Conservation (phyloP, 1,140 invertebrate species). For the Ooceraea biroi region DNA sequence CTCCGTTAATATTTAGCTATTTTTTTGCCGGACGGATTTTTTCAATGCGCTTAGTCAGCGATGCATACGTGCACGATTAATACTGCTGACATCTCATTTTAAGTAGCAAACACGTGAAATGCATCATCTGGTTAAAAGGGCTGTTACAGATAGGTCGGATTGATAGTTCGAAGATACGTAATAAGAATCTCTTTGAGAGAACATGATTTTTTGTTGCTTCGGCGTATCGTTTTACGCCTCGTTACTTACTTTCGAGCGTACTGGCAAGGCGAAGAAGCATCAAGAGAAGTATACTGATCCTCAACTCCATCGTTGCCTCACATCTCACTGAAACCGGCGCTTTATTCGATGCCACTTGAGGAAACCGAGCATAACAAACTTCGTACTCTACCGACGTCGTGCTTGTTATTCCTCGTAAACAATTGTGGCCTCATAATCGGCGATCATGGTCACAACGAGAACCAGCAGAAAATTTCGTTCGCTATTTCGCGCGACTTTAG, state of each 20-base stretch:
- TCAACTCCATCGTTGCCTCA: conserved; percentile 74
- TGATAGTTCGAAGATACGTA: background rate
- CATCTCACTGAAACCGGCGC: conserved; percentile 72
- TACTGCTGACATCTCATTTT: background rate
- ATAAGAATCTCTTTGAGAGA: background rate
- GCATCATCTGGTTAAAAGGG: background rate
- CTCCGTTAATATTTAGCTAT: background rate
- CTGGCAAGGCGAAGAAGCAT: conserved; percentile 73
- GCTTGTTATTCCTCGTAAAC: background rate
- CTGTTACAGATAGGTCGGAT: background rate
- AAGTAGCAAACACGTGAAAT: conserved; percentile 4
- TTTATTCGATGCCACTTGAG: conserved; percentile 21
- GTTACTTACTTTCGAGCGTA: conserved; percentile 75
- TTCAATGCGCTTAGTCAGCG: background rate
- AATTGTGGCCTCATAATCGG: conserved; percentile 2
- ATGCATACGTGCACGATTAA: no score
- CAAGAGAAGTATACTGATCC: conserved; percentile 76
- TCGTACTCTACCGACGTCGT: conserved; percentile 2
- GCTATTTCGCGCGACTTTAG: background rate
- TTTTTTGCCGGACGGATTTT: background rate
- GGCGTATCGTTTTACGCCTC: background rate
- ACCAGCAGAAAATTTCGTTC: background rate
- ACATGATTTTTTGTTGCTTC: no score
- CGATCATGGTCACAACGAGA: background rate
- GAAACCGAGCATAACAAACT: conserved; percentile 6